phyloP scores from a whole-genome alignment of 2,888 invertebrate species.

The Trachelus iudaicus region DNA sequence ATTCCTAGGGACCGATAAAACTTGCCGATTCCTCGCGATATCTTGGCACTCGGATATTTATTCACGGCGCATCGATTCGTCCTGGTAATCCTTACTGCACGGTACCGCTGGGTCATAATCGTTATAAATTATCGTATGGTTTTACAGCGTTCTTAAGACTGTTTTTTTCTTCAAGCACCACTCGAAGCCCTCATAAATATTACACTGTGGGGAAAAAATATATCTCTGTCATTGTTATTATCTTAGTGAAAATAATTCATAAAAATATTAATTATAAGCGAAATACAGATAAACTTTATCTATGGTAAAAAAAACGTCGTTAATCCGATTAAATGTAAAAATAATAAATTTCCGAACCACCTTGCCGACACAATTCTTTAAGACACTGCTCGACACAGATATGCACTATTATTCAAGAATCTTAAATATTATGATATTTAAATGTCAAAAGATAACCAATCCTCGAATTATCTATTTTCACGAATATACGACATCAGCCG shows the following conservation, averaged over 20 bases:
- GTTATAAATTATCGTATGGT: neutral
- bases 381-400: neutral
- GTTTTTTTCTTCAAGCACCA: neutral
- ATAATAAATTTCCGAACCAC: neutral
- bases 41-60: neutral
- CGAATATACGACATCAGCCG: neutral
- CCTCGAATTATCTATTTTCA: neutral
- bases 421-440: neutral
- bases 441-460: neutral
- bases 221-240: neutral
- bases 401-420: neutral
- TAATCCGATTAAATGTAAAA: neutral
- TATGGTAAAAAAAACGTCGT: neutral
- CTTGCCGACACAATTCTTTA: neutral
- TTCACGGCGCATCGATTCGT: neutral
- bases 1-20: conserved; percentile 9
- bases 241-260: neutral
- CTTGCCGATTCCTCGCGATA: neutral
- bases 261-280: neutral
- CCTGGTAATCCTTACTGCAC: neutral
- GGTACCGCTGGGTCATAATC: neutral
- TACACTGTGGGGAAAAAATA: neutral
- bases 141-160: neutral
- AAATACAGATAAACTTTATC: neutral
- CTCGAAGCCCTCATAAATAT: neutral